Conservation (phyloP, 2,888 invertebrate genomes). For the Platycheirus rosarum region DNA sequence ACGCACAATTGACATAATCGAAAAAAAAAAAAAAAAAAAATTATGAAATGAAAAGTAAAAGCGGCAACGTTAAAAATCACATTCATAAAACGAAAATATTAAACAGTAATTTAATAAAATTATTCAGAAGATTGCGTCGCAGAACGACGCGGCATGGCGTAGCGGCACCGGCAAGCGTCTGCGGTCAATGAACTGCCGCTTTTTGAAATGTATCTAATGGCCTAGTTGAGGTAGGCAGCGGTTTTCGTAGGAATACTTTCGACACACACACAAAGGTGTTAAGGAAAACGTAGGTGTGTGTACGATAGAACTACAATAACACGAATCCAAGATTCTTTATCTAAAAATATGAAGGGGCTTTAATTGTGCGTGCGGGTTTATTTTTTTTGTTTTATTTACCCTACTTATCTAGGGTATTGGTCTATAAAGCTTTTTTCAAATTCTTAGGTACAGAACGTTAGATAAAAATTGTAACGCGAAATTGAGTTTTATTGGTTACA, state of each 20-base stretch:
- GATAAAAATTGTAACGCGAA: conserved; percentile 4
- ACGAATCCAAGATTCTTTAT: conserved; percentile 58
- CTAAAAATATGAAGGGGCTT: conserved; percentile 71
- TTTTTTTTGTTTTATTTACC: conserved; percentile 6
- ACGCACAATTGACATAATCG: conserved; percentile 59
- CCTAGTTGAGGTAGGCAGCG: conserved; percentile 74
- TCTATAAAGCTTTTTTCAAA: conserved; percentile 1
- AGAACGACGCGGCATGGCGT: neutral
- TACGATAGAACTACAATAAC: conserved; percentile 66
- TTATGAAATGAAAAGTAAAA: conserved; percentile 23
- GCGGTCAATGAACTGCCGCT: conserved; percentile 66
- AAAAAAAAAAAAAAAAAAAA: conserved; percentile 26
- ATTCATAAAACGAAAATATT: conserved; percentile 64
- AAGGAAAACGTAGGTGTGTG: conserved; percentile 61
- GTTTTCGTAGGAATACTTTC: conserved; percentile 49
- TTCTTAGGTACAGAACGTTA: conserved; percentile 16
- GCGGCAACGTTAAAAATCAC: conserved; percentile 36
- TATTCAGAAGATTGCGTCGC: conserved; percentile 42
- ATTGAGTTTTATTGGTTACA: conserved; percentile 18
- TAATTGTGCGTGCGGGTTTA: conserved; percentile 64
- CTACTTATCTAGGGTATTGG: conserved; percentile 9
- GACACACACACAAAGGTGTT: conserved; percentile 22
- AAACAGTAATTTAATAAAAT: conserved; percentile 69
- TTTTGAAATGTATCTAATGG: conserved; percentile 71
- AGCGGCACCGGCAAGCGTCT: conserved; percentile 10